These are phyloP conservation scores for Sebastes reedi DNA, from an alignment of 2,797 vertebrate genomes.

Conservation along the genomic window DNA sequence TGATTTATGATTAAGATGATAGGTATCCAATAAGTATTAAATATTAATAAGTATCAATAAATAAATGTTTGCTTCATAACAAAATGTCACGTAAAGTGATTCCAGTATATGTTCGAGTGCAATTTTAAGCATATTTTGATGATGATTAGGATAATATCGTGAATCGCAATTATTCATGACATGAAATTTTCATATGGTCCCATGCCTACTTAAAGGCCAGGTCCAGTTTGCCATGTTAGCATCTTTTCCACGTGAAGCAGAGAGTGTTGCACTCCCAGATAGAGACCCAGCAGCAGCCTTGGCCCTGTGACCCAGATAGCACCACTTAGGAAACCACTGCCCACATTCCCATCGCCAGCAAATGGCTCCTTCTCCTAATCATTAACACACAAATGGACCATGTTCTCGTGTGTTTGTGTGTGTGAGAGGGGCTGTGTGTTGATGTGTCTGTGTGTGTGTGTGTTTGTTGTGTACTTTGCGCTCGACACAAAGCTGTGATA, in stretches of 20 bases:
- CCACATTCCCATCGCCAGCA: slow-evolving; percentile 68
- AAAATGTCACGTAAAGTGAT: accelerated
- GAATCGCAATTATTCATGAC: background rate
- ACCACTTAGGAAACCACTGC: slow-evolving; percentile 71
- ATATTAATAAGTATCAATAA: too few species aligned
- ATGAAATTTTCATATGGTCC: background rate
- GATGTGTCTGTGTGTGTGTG: background rate
- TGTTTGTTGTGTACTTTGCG: slow-evolving; percentile 26
- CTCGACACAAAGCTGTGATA: slow-evolving; percentile 46
- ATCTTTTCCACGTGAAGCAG: slow-evolving; percentile 53
- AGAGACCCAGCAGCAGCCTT: slow-evolving; percentile 51
- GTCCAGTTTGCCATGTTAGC: slow-evolving; percentile 23
- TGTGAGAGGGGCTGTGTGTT: background rate
- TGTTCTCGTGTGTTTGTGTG: slow-evolving; percentile 37
- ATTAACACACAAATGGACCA: slow-evolving; percentile 76
- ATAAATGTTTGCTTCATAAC: too few species aligned
- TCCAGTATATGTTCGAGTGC: too few species aligned
- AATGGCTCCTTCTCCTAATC: slow-evolving; percentile 74
- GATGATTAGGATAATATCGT: too few species aligned
- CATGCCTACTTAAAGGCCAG: background rate
- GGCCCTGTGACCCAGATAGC: slow-evolving; percentile 73
- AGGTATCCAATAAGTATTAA: too few species aligned
- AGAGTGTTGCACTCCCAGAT: slow-evolving; percentile 23
- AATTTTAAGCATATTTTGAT: too few species aligned
- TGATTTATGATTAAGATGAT: too few species aligned